These are phyloP conservation scores for Metallyticus violacea DNA, from an alignment of 2,888 invertebrate genomes.

Conservation along the genomic window DNA sequence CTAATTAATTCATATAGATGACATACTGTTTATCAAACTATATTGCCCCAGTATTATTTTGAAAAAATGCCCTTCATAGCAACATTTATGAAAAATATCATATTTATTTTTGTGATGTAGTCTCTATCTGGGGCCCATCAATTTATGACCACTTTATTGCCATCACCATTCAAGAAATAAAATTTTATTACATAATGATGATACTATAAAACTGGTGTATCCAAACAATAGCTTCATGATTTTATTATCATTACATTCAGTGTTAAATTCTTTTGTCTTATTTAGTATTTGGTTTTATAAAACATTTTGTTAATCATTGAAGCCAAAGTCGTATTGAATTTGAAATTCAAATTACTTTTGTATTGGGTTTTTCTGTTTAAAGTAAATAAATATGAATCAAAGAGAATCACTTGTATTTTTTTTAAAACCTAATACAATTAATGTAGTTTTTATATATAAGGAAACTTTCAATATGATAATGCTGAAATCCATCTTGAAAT, in stretches of 20 bases:
- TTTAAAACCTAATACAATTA: background rate
- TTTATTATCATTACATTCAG: background rate
- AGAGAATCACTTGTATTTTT: background rate
- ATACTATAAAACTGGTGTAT: background rate
- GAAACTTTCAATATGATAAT: too few species aligned
- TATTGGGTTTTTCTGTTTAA: background rate
- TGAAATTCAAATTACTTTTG: background rate
- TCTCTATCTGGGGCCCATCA: background rate
- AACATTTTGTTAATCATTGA: background rate
- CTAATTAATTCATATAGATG: too few species aligned
- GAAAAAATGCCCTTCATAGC: too few species aligned
- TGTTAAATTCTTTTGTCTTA: background rate
- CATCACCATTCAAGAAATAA: background rate
- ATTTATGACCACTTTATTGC: background rate
- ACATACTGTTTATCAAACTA: too few species aligned
- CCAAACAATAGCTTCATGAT: background rate
- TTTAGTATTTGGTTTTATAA: background rate
- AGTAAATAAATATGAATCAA: background rate
- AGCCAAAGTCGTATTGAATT: background rate
- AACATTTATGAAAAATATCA: too few species aligned
- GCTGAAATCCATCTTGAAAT: too few species aligned
- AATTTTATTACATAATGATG: background rate
- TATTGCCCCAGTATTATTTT: too few species aligned
- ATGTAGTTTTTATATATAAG: too few species aligned
- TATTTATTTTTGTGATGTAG: too few species aligned